These are phyloP conservation scores for Protobothrops flavoviridis DNA, from an alignment of 2,113 vertebrate genomes.

Conservation along the genomic window DNA sequence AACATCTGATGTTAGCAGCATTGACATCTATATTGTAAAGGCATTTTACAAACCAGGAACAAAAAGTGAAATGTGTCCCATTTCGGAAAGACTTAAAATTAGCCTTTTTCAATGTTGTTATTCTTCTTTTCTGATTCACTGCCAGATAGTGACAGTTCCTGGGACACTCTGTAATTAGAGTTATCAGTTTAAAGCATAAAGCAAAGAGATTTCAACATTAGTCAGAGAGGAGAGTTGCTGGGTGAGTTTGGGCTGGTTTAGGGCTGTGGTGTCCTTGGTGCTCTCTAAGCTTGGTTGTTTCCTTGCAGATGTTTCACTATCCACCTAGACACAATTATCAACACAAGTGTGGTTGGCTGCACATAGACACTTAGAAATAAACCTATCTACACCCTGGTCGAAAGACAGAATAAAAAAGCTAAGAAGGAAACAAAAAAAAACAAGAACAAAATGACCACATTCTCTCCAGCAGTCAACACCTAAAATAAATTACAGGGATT, in stretches of 20 bases:
- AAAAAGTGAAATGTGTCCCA: neutral
- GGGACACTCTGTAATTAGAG: neutral
- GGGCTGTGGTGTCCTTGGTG: neutral
- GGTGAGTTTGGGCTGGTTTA: neutral
- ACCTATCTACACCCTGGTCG: neutral
- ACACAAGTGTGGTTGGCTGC: neutral
- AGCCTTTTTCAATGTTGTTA: neutral
- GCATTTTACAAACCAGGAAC: neutral
- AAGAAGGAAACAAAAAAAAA: neutral
- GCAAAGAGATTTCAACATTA: neutral
- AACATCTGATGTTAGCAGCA: too few species aligned
- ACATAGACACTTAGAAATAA: neutral
- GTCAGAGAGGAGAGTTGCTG: neutral
- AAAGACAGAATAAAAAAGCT: neutral
- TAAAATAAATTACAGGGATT: neutral
- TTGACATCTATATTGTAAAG: neutral
- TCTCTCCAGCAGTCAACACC: neutral
- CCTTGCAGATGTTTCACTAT: too few species aligned
- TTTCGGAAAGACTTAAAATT: neutral
- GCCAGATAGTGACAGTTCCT: neutral
- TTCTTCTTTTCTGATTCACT: neutral
- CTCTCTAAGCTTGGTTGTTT: neutral
- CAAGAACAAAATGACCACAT: neutral
- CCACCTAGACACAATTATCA: too few species aligned
- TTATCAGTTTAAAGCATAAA: too few species aligned